Evolutionary conservation across 2,888 invertebrate genomes (phyloP), one percentile per base, ranked within the genome.

Genomic region (Desoria tigrina): DNA sequence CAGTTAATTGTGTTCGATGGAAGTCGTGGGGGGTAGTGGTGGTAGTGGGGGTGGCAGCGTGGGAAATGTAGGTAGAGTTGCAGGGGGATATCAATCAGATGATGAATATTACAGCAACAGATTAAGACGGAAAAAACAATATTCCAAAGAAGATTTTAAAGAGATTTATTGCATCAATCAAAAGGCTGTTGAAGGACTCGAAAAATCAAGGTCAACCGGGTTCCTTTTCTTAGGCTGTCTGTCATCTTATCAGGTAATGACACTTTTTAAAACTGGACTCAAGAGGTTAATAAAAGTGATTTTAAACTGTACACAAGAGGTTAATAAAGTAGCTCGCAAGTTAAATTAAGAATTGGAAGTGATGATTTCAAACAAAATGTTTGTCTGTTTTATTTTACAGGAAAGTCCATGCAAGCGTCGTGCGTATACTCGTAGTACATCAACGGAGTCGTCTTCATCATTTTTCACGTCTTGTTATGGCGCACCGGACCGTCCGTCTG

Each of bases 101-200:
- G 68, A 68, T 53, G 71, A 71, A 42, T 60, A 60, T n/a, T 61
- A 61, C 42, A 32, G 6, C 6, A 32, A 32, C 11, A 4, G 32
- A 7, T 58, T 64, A 32, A 63, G 63, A 39, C 61, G 68, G 26
- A 45, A 62, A 27, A 60, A 56, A 51, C 39, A 63, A 63, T 94
- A 94, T 83, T 92, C 92, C 68, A 90, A 92, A 79, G 85, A 90
- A 83, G 91, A 91, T 83, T 93, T 94, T 81, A 86, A 91, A 77
- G 94, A 94, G 80, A 94, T 94, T 82, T 94, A 94, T 83, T 94
- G 94, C 84, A 91, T 94, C 83, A 93, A 89, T 80, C 90, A 90
- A 82, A 88, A 92, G 79, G 92, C 93, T 81, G 83, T 94, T 80
- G 90, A 90, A 79, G 86, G 89, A 77, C 85, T 93, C 78, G 92